Evolutionary conservation across 1,140 invertebrate species (phyloP).

Genomic region (Tetranychus cinnabarinus): DNA sequence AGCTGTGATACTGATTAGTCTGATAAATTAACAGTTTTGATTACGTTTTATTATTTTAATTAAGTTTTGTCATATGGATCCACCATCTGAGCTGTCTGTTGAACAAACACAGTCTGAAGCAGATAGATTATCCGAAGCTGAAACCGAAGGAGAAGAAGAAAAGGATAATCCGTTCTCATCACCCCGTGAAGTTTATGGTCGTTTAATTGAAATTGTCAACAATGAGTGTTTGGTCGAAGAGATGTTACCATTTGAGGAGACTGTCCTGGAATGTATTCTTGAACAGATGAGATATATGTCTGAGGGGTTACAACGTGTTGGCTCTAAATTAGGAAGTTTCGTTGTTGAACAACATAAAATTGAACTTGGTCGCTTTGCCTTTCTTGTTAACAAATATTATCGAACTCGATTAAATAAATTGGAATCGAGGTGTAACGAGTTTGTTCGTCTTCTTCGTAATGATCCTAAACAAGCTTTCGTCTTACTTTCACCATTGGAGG

Average conservation of each 20-base stretch:
- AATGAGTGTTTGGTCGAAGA: conserved; percentile 6
- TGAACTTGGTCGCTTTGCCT: conserved; percentile 8
- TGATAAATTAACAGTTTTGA: no score
- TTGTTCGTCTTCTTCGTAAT: conserved; percentile 5
- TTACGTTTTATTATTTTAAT: no score
- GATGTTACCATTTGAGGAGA: conserved; percentile 7
- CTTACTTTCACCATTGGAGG: conserved; percentile 5
- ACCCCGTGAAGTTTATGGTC: conserved; percentile 2
- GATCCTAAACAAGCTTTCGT: conserved; percentile 2
- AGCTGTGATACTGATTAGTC: no score
- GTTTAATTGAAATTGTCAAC: conserved; percentile 4
- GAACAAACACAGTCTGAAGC: no score
- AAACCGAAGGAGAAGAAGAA: no score
- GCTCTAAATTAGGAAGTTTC: conserved; percentile 2
- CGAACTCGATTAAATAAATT: conserved; percentile 7
- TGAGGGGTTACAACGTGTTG: background rate
- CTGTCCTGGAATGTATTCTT: conserved; percentile 7
- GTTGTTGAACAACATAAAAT: conserved; percentile 9
- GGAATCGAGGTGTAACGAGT: conserved; percentile 1
- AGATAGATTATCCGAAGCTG: no score
- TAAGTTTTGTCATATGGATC: no score
- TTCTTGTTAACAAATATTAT: conserved; percentile 7
- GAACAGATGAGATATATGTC: conserved; percentile 10
- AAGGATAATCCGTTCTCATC: background rate
- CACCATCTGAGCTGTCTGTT: no score